phyloP scores from a whole-genome alignment of 2,888 invertebrate species.

The Hirtodrosophila alboralis region DNA sequence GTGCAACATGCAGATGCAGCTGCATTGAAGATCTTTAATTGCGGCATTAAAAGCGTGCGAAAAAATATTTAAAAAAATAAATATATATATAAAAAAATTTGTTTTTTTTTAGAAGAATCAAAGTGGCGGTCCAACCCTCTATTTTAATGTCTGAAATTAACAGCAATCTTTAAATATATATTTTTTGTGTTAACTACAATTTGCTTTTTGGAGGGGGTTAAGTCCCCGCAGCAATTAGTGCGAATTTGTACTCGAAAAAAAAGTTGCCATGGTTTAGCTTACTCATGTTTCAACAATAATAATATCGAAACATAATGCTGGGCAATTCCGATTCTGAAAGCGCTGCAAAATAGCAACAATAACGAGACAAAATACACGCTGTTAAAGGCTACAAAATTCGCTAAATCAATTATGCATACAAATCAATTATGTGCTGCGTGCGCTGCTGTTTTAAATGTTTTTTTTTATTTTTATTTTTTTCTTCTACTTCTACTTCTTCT shows the following conservation, averaged over 20 bases:
- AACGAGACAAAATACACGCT: conserved; percentile 32
- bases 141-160: neutral
- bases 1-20: conserved; percentile 38
- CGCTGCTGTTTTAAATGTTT: conserved; percentile 41
- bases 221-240: conserved; percentile 26
- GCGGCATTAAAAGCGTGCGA: conserved; percentile 49
- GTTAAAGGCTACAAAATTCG: conserved; percentile 58
- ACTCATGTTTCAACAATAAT: conserved; percentile 12
- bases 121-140: neutral
- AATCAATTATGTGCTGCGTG: conserved; percentile 59
- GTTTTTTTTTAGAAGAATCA: conserved; percentile 6
- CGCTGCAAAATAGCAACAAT: conserved; percentile 27
- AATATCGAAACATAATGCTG: neutral
- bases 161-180: neutral
- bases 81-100: neutral
- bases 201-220: neutral
- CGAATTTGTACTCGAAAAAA: conserved; percentile 3
- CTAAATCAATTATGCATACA: conserved; percentile 76
- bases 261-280: conserved; percentile 1
- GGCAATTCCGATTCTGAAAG: conserved; percentile 45
- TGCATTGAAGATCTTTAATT: conserved; percentile 48
- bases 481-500: conserved; percentile 23
- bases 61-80: conserved; percentile 6
- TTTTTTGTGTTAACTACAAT: neutral
- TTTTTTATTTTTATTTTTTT: conserved; percentile 24